Base-by-base conservation (phyloP, 2,113 vertebrate species). In the Tachuris rubrigastra region DNA sequence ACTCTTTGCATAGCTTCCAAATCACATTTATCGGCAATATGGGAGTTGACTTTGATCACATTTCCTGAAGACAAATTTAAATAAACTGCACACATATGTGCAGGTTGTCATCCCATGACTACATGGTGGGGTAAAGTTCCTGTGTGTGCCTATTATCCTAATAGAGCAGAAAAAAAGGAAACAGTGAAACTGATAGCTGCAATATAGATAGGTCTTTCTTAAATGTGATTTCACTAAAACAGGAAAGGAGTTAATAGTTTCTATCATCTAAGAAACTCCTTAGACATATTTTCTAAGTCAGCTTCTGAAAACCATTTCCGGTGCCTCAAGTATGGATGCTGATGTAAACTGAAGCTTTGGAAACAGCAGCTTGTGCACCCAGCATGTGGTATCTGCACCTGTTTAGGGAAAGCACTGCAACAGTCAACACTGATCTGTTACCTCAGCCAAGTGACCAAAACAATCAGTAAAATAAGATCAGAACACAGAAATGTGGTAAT, bases 91-190 rank as follows among this genome's bases (percentile, higher is more conserved):
- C 8, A 23, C 13, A 8, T 42, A 23, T 0, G 10, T 72, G 46
- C 42, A 78, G 24, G 52, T 72, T 55, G 35, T 76, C 21, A 39
- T 19, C n/a, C 23, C 15, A 3, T n/a, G 28, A 41, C 49, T 58
- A 49, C 30, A 9, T 3, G 21, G 33, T 7, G 12, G 27, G 31
- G 13, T 47, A 20, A 85, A 2, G 2, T 9, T 79, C n/a, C 49
- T 52, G 9, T 23, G 33, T 47, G 44, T 16, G 42, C 1, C 0
- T 66, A 4, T 41, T 37, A 16, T 2, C 6, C 22, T 46, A 8
- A 47, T 6, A 53, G 37, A 44, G 37, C 35, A 76, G 39, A 60
- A 52, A 68, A 44, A 65, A 65, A 41, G 10, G 18, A 23, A 79
- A 21, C 5, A 1, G 31, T 39, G n/a, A 35, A 85, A 78, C 35